phyloP scores from a whole-genome alignment of 2,113 vertebrate genomes.

The Burhinus oedicnemus region DNA sequence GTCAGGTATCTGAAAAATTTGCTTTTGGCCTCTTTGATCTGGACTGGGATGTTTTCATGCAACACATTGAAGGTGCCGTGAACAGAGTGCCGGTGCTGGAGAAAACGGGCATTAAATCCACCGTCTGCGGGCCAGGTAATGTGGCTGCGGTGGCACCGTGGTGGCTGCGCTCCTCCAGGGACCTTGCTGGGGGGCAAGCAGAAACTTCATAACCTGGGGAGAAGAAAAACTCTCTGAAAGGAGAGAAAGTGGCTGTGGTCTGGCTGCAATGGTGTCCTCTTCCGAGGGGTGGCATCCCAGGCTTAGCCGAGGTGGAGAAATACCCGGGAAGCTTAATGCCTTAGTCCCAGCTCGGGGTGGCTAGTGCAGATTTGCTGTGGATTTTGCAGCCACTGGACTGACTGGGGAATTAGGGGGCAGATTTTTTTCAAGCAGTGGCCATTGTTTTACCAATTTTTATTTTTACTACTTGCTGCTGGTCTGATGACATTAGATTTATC shows the following conservation, averaged over 20 bases:
- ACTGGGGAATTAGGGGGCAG: neutral
- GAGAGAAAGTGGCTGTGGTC: neutral
- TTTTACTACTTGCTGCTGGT: neutral
- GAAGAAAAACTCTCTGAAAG: neutral
- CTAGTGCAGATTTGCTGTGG: neutral
- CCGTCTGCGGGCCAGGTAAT: conserved; percentile 92
- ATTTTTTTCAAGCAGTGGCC: neutral
- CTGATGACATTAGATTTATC: rapidly evolving
- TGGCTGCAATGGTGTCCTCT: neutral
- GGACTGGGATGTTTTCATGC: conserved; percentile 95
- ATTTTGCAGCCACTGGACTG: neutral
- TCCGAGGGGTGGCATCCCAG: conserved; percentile 46
- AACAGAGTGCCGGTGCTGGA: conserved; percentile 90
- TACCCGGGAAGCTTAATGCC: neutral
- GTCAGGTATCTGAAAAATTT: conserved; percentile 90
- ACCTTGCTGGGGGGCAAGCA: neutral
- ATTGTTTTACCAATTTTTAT: neutral
- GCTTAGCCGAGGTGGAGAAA: neutral
- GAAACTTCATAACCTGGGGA: neutral
- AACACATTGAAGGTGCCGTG: conserved; percentile 91
- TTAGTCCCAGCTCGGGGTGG: neutral
- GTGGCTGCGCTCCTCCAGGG: neutral
- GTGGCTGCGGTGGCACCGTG: rapidly evolving
- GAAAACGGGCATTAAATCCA: conserved; percentile 93
- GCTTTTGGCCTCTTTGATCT: conserved; percentile 95